Evolutionary conservation across 53 echinoderm and acorn worm species (phyloP).

Genomic region (Antedon mediterranea): DNA sequence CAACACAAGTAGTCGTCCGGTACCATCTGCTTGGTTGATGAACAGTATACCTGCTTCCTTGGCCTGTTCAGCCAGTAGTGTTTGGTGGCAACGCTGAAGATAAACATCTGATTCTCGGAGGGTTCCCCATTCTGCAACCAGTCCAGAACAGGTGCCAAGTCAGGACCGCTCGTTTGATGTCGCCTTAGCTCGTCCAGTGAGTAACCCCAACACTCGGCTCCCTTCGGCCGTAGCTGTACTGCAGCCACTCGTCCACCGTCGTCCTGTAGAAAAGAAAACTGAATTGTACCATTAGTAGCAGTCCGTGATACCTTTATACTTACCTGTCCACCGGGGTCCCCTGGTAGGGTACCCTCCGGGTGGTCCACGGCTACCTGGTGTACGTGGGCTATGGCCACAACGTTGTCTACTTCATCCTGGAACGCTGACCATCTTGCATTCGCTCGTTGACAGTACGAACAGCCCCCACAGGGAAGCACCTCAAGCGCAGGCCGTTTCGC

Average conservation of each 20-base stretch:
- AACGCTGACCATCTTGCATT: too few relatives aligned
- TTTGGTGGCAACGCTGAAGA: too few relatives aligned
- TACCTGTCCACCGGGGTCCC: not conserved
- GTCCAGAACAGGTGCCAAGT: not conserved
- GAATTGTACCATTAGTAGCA: too few relatives aligned
- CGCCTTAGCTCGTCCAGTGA: not conserved
- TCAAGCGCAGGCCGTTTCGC: not conserved
- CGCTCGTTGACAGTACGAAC: not conserved
- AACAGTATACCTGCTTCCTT: not conserved
- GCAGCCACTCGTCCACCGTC: not conserved
- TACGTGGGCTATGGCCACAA: not conserved
- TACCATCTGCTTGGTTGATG: too few relatives aligned
- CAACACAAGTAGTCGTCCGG: too few relatives aligned
- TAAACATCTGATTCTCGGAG: not conserved
- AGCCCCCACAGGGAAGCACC: slow-evolving; percentile 1
- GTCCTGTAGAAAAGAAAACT: too few relatives aligned
- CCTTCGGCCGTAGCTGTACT: not conserved
- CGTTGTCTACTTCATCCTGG: not conserved
- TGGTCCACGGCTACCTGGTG: not conserved
- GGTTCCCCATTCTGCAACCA: not conserved
- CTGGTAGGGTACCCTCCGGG: not conserved
- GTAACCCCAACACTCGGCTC: too few relatives aligned
- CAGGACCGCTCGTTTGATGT: slow-evolving; percentile 3
- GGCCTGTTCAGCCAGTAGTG: not conserved
- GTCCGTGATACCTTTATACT: not conserved